phyloP scores from a whole-genome alignment of 2,797 vertebrate genomes.

The Eospalax fontanierii region DNA sequence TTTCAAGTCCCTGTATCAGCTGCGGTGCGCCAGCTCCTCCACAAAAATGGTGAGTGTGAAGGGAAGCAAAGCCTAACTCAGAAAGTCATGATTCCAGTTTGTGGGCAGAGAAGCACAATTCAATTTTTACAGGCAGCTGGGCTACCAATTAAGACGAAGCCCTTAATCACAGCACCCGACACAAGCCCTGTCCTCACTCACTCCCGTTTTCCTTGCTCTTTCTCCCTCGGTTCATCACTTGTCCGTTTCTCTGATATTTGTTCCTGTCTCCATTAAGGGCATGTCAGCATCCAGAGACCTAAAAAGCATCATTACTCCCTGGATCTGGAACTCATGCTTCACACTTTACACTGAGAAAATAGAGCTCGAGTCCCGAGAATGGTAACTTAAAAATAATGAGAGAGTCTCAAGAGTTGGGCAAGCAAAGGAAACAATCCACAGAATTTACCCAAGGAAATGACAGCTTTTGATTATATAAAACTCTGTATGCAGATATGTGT shows the following conservation, averaged over 20 bases:
- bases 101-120: slow-evolving; percentile 74
- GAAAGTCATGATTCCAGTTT: slow-evolving; percentile 68
- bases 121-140: slow-evolving; percentile 81
- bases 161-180: slow-evolving; percentile 78
- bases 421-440: not conserved
- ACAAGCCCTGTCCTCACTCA: not conserved
- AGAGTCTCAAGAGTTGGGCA: not conserved
- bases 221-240: not conserved
- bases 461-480: slow-evolving; percentile 16
- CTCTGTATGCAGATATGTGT: not conserved
- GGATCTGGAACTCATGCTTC: not conserved
- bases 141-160: slow-evolving; percentile 77
- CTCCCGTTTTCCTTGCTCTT: not conserved
- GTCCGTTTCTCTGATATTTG: not conserved
- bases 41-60: slow-evolving; percentile 53
- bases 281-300: not conserved
- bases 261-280: not conserved
- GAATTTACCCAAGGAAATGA: not conserved
- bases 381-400: not conserved
- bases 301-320: not conserved
- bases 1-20: slow-evolving; percentile 72
- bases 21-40: slow-evolving; percentile 47
- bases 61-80: slow-evolving; percentile 76
- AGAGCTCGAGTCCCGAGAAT: not conserved
- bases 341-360: not conserved